A percentile compares a stretch with the other conserved stretches of the same genome.
Conservation (phyloP, 2,113 vertebrate genomes). For the Myotis yumanensis region DNA sequence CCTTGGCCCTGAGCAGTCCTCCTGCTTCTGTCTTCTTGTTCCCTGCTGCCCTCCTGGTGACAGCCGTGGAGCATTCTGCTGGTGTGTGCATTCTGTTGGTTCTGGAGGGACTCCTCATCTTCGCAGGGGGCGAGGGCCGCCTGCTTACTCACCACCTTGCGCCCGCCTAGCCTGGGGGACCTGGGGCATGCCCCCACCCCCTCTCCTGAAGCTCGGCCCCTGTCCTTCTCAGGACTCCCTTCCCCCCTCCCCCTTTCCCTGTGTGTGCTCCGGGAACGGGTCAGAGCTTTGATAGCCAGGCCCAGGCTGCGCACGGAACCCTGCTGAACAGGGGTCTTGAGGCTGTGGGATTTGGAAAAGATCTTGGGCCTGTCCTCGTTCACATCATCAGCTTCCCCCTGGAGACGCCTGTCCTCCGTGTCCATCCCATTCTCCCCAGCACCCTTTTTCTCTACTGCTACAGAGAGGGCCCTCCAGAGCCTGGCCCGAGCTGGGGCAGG, state of each 20-base stretch:
- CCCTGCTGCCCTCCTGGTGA: not conserved
- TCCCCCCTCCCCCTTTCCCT: constrained; percentile 62
- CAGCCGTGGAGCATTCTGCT: constrained; percentile 28
- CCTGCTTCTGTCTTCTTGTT: constrained; percentile 40
- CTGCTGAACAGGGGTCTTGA: not conserved
- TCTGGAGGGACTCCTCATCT: constrained; percentile 73
- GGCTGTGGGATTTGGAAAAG: constrained; percentile 28
- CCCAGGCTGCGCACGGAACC: constrained; percentile 76
- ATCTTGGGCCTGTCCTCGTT: constrained; percentile 26
- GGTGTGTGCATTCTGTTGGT: constrained; percentile 76
- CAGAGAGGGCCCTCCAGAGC: constrained; percentile 72
- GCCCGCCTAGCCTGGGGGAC: constrained; percentile 46
- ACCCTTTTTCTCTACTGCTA: constrained; percentile 49
- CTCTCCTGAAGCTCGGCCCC: not conserved
- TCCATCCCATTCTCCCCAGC: constrained; percentile 55
- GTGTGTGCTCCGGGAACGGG: constrained; percentile 62
- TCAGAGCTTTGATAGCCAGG: constrained; percentile 81
- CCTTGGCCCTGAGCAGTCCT: not conserved
- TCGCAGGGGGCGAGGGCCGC: constrained; percentile 69
- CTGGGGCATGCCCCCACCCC: not conserved
- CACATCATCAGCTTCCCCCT: not conserved
- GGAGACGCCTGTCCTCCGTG: constrained; percentile 12
- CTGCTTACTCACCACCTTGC: constrained; percentile 60
- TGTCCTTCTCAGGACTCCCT: constrained; percentile 16
- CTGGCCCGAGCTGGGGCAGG: constrained; percentile 1